A percentile compares a stretch with the other conserved stretches of the same genome.
Evolutionary conservation across 2,113 vertebrate species (phyloP).

Genomic region (Garra rufa): DNA sequence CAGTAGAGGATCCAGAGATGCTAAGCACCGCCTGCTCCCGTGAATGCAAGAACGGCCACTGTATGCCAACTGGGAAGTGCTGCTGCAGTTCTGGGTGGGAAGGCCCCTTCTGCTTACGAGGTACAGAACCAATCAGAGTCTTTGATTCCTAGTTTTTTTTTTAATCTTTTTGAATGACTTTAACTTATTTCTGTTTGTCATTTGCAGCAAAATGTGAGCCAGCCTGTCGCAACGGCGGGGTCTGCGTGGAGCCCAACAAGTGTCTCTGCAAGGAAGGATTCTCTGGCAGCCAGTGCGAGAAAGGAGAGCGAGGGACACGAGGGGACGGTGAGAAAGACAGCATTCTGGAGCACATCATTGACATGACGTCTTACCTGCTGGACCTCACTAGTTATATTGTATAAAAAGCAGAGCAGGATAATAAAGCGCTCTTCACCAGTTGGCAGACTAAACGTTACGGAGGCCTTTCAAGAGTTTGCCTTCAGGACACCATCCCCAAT

Average conservation of each 20-base stretch:
- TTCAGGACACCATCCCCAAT: slow-evolving; percentile 44
- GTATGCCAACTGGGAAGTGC: slow-evolving; percentile 90
- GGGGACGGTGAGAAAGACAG: slow-evolving; percentile 91
- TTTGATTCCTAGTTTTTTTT: too few species aligned
- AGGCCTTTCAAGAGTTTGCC: slow-evolving; percentile 43
- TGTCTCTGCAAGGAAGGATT: slow-evolving; percentile 93
- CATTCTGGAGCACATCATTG: slow-evolving; percentile 97
- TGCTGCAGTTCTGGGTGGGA: slow-evolving; percentile 97
- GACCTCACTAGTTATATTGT: slow-evolving; percentile 97
- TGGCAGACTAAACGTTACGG: slow-evolving; percentile 37
- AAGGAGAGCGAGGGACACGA: slow-evolving; percentile 87
- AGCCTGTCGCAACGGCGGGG: slow-evolving; percentile 91
- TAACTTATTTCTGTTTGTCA: slow-evolving; percentile 6
- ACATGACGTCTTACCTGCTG: slow-evolving; percentile 97
- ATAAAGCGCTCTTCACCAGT: slow-evolving; percentile 57
- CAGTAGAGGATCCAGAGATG: slow-evolving; percentile 83
- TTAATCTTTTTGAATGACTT: too few species aligned
- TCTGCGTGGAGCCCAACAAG: slow-evolving; percentile 92
- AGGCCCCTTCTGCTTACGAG: slow-evolving; percentile 92
- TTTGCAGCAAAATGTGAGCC: slow-evolving; percentile 93
- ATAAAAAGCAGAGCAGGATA: slow-evolving; percentile 76
- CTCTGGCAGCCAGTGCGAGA: slow-evolving; percentile 77
- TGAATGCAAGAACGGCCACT: slow-evolving; percentile 94
- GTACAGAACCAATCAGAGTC: slow-evolving; percentile 67
- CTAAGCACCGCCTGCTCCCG: slow-evolving; percentile 90